Evolutionary conservation across 2,113 vertebrate genomes (phyloP), one percentile per base, ranked within the genome.

Genomic region (Eleginops maclovinus): DNA sequence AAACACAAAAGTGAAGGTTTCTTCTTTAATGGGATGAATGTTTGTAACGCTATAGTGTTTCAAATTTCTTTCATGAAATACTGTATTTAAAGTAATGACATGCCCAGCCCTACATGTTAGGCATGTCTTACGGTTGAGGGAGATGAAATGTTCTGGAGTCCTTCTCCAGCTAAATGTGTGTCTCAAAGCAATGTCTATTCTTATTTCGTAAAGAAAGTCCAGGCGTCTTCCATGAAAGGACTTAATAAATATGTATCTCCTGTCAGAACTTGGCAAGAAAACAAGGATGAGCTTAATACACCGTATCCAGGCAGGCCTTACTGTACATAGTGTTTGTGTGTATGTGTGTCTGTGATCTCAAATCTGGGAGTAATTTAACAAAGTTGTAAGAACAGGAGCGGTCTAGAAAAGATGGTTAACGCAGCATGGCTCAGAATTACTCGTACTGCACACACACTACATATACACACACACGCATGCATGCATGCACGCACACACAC

Each of bases 351-450:
- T 71, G n/a, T 70, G n/a, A 81, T 53, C 41, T 49, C 46, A 62
- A 79, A 78, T 88, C 79, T 91, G 88, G 74, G 59, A 85, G 58
- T 74, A 66, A 88, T 89, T 83, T 83, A 70, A 28, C 22, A 50
- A 51, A 71, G 54, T 68, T 21, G 22, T 62, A 69, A n/a, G 54
- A 79, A 72, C 71, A 58, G 40, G 24, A 43, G 63, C 22, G 41
- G 64, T 72, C 21, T 56, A 66, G 46, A 66, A 47, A 59, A 63
- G 56, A 83, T 72, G 72, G 56, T 79, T 63, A 87, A 76, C 26
- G 10, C 81, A 61, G 62, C 28, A 53, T 75, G 71, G 70, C 70
- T 62, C 63, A 67, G 49, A 75, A 72, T 69, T 56, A 14, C 49
- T 54, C 9, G 43, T 21, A 76, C 62, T 56, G 13, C 60, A 70